Base-by-base conservation (phyloP, 2,888 invertebrate species). In the Tiphia femorata region DNA sequence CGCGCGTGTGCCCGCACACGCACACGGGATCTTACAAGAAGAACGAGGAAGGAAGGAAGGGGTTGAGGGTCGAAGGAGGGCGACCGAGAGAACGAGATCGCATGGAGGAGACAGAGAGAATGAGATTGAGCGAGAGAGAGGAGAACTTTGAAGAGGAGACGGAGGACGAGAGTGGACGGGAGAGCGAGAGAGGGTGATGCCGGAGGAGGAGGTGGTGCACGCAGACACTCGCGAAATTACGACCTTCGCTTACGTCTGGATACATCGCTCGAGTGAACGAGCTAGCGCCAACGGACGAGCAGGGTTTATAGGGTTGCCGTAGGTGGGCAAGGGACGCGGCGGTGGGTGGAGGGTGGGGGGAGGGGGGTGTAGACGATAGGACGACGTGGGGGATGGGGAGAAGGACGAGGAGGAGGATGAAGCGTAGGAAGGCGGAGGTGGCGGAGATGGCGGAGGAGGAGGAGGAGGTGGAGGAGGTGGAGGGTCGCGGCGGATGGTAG, bases 181-280 rank as follows among this genome's bases (percentile, higher is more conserved):
- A 8, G 41, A 29, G 41, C 10, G 2, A 19, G 40, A 30, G 37
- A 12, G 20, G 19, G 49, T 19, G 46, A 41, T 30, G 8, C 37
- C 51, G 49, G 54, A 35, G 44, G 49, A 25, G 54, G 50, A 44
- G 35, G 60, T 58, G 62, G 51, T 57, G 60, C 70, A 75, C 78
- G 70, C 77, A 78, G 78, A 76, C 76, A 78, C 70, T 67, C 68
- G 70, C 70, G 70, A 75, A 79, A 79, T 79, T 76, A 77, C 77
- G 76, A 76, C 67, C 73, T 75, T 74, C 73, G 70, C 69, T 75
- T 71, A 70, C 70, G 72, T 76, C 72, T 72, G 69, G 73, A 75
- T 77, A 72, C 72, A 69, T 72, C 68, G 75, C 66, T 73, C 70
- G 74, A 72, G 72, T 66, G 72, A 74, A 73, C 68, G 67, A 74